Evolutionary conservation across 2,797 vertebrate species (phyloP).

Genomic region (Micropoecilia bifurca): DNA sequence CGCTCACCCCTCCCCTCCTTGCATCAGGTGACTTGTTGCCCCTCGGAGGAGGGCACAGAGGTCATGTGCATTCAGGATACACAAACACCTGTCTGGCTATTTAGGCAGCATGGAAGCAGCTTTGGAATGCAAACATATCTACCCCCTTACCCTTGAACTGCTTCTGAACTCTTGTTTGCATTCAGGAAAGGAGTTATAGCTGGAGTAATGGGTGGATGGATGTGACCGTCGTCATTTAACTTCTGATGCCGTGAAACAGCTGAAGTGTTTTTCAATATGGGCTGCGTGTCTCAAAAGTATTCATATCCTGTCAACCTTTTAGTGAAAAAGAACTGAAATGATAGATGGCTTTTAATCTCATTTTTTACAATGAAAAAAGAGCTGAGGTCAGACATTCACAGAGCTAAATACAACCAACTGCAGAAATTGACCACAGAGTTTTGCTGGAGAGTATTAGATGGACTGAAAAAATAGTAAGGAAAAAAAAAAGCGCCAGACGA

Average conservation of each 20-base stretch:
- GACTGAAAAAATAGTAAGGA: not conserved
- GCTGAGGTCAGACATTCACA: too few species aligned
- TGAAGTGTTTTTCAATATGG: conserved; percentile 6
- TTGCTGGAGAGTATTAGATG: not conserved
- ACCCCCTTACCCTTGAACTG: conserved; percentile 66
- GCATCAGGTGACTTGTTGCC: conserved; percentile 48
- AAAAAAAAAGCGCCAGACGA: not conserved
- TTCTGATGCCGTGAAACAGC: conserved; percentile 19
- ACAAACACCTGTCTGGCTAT: conserved; percentile 48
- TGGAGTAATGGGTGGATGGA: conserved; percentile 26
- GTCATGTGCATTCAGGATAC: conserved; percentile 43
- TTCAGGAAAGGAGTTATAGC: conserved; percentile 24
- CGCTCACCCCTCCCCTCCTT: conserved; percentile 4
- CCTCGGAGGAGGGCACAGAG: conserved; percentile 33
- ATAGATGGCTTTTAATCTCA: not conserved
- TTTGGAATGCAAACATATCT: conserved; percentile 67
- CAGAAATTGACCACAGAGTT: not conserved
- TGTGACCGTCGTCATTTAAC: conserved; percentile 41
- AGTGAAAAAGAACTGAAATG: not conserved
- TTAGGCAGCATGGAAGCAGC: conserved; percentile 43
- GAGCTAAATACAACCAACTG: not conserved
- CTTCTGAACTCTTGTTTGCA: conserved; percentile 46
- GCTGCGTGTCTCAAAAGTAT: not conserved
- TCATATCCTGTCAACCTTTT: not conserved
- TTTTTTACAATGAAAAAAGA: not conserved